Evolutionary conservation across 2,888 invertebrate species (phyloP).

Genomic region (Carterocephalus palaemon): DNA sequence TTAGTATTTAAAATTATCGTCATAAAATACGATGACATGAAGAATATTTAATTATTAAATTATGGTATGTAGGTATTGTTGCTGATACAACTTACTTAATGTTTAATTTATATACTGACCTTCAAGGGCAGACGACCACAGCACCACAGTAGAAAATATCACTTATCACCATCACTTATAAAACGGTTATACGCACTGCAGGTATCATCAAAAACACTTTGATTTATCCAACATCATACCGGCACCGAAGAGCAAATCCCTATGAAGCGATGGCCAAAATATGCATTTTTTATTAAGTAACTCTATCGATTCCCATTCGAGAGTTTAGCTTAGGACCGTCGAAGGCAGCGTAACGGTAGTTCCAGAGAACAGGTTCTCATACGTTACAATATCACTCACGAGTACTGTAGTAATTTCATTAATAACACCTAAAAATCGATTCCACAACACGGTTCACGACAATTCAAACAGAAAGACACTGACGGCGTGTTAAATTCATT

Average conservation of each 20-base stretch:
- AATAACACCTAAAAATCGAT: conserved; percentile 79
- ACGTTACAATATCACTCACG: conserved; percentile 61
- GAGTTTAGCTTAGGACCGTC: conserved; percentile 38
- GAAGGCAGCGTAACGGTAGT: conserved; percentile 43
- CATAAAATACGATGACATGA: too few relatives aligned
- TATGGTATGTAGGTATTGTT: neutral
- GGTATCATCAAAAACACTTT: conserved; percentile 32
- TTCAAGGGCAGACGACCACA: conserved; percentile 39
- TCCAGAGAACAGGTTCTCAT: conserved; percentile 49
- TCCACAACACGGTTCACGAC: conserved; percentile 70
- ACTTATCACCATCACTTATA: conserved; percentile 44
- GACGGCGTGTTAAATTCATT: conserved; percentile 69
- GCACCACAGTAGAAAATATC: conserved; percentile 23
- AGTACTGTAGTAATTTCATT: conserved; percentile 75
- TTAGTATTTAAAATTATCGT: neutral
- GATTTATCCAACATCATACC: conserved; percentile 34
- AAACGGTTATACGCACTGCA: conserved; percentile 43
- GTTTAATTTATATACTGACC: conserved; percentile 74
- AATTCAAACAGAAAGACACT: conserved; percentile 70
- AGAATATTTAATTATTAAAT: too few relatives aligned
- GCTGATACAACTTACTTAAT: conserved; percentile 19
- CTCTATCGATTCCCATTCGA: conserved; percentile 64
- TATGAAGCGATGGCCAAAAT: conserved; percentile 69
- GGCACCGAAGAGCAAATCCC: conserved; percentile 53
- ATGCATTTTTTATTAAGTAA: conserved; percentile 78